Conservation (phyloP, 2,797 vertebrate species). For the Falco biarmicus region DNA sequence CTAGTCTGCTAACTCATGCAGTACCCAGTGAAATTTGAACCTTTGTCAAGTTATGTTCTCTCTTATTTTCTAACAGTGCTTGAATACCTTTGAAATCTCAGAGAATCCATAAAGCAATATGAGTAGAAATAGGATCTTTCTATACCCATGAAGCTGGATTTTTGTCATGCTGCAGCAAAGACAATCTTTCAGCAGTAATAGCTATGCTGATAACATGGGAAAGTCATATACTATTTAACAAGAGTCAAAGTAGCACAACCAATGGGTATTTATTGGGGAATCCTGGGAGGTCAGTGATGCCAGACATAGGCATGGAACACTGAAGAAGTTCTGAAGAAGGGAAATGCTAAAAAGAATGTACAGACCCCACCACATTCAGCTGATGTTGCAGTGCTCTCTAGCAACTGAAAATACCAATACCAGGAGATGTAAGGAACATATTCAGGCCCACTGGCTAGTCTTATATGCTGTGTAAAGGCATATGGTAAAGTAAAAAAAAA, state of each 20-base stretch:
- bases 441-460: background rate
- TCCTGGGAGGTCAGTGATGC: background rate
- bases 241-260: background rate
- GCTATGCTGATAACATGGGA: background rate
- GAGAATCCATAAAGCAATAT: background rate
- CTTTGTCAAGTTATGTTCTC: background rate
- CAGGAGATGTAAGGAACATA: background rate
- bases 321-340: background rate
- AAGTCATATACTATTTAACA: background rate
- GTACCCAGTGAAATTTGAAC: background rate
- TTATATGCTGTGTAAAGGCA: background rate
- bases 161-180: background rate
- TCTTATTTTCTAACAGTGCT: background rate
- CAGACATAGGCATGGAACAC: background rate
- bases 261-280: background rate
- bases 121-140: background rate
- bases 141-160: background rate
- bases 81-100: background rate
- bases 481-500: background rate
- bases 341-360: background rate
- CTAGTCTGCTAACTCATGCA: background rate
- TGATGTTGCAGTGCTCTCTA: background rate
- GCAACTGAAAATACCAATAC: background rate
- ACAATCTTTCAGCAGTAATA: background rate
- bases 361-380: background rate